These are phyloP conservation scores for Sesia bembeciformis DNA, from an alignment of 2,888 invertebrate genomes.

Conservation along the genomic window DNA sequence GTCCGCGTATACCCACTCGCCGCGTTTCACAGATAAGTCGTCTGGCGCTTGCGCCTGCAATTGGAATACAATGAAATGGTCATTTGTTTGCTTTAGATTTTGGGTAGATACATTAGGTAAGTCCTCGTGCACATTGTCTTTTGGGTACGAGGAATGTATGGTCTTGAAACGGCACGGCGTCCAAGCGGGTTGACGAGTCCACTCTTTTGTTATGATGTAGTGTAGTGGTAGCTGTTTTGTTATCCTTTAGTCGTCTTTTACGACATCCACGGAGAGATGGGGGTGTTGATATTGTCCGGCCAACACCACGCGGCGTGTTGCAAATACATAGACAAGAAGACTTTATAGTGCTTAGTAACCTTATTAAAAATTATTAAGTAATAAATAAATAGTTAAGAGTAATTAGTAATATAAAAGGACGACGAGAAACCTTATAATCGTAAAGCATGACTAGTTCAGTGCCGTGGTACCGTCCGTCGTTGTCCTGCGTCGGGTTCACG, in stretches of 20 bases:
- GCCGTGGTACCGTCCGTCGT: slow-evolving; percentile 87
- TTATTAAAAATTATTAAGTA: no score
- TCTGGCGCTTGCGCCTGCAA: slow-evolving; percentile 91
- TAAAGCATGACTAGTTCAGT: slow-evolving; percentile 95
- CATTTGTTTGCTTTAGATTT: not conserved
- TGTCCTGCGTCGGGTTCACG: slow-evolving; percentile 42
- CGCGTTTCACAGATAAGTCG: slow-evolving; percentile 90
- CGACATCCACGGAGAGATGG: no score
- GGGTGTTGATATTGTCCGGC: not conserved
- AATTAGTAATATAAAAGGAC: no score
- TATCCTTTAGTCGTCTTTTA: not conserved
- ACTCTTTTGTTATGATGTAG: not conserved
- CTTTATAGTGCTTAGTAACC: no score
- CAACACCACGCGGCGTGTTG: not conserved
- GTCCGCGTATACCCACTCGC: slow-evolving; percentile 97
- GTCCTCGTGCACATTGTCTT: no score
- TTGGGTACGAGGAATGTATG: no score
- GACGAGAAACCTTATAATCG: slow-evolving; percentile 84
- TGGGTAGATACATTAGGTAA: no score
- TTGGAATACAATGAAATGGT: no score
- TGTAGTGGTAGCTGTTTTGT: not conserved
- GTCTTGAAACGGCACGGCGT: no score
- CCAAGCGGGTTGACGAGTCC: no score
- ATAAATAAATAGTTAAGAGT: no score
- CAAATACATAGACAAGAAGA: no score